Base-by-base conservation (phyloP, 2,797 vertebrate genomes). In the Paguma larvata region DNA sequence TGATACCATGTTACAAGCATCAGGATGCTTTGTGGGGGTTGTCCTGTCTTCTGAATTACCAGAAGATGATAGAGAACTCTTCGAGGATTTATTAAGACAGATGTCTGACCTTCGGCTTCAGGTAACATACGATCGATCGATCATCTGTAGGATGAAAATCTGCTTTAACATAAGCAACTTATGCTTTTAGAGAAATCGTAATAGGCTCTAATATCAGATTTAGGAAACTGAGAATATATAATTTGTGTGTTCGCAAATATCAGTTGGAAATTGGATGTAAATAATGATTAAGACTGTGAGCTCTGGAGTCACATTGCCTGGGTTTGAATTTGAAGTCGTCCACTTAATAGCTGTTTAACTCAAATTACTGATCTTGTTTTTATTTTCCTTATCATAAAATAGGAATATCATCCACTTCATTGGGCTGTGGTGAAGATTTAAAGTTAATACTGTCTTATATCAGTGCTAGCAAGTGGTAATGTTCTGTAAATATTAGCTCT, bases 91-190 rank as follows among this genome's bases (percentile, higher is more conserved):
- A 46, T 97, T 99, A 94, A 99, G 99, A 98, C 99, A 99, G 96
- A 99, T 99, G 99, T 99, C 99, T 83, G 99, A 99, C 95, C 99
- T 99, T 92, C 98, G 99, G 97, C 99, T 99, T 63, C 99, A 99
- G 99, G 99, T 99, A 98, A 98, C 84, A 5, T 48, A 2, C 68
- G 46, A 21, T 38, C 38, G 38, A 38, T 38, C 38, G 38, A 38
- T 90, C 30, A 34, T 91, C 56, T 86, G 63, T 38, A 89, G 14
- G 44, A n/a, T 95, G n/a, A 83, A 78, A 93, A 86, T 86, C 16
- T 63, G 38, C 79, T 85, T 82, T 78, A 67, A 63, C 12, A 0
- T 92, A 92, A 85, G 18, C 38, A 77, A 72, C 21, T 94, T 48
- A 5, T 53, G 15, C 34, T 73, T 94, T 85, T 75, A 88, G 44